Percentiles rank a stretch among this genome's conserved stretches.
phyloP scores from a whole-genome alignment of 1,140 invertebrate species.

The Camponotus floridanus region DNA sequence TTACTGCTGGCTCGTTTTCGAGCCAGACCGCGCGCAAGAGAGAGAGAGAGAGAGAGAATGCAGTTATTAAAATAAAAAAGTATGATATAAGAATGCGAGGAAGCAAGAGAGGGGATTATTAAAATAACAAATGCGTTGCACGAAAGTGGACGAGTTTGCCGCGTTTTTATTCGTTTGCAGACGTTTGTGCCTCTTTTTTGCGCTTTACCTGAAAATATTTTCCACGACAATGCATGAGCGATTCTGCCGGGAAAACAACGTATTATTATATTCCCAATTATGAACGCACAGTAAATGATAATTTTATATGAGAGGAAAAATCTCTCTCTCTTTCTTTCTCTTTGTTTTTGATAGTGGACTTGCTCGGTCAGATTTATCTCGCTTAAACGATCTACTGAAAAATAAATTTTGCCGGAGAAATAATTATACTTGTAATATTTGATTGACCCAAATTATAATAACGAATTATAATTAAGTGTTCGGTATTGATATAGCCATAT shows the following conservation, averaged over 20 bases:
- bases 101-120: constrained; percentile 57
- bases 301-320: not conserved
- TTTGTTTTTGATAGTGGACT: not conserved
- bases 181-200: constrained; percentile 43
- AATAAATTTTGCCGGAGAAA: constrained; percentile 62
- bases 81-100: constrained; percentile 67
- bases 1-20: constrained; percentile 70
- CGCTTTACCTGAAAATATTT: constrained; percentile 52
- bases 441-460: constrained; percentile 22
- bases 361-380: not conserved
- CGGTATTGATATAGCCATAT: constrained; percentile 60
- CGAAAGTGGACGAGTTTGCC: constrained; percentile 45
- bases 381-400: constrained; percentile 20
- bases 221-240: constrained; percentile 41
- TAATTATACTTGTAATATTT: constrained; percentile 71
- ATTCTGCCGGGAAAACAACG: constrained; percentile 26
- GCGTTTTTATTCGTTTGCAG: constrained; percentile 56
- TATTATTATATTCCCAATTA: constrained; percentile 53
- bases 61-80: constrained; percentile 64
- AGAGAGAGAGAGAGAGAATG: constrained; percentile 30
- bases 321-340: not conserved
- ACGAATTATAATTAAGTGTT: constrained; percentile 68
- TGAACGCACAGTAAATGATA: constrained; percentile 14
- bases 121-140: constrained; percentile 74
- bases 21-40: constrained; percentile 30